phyloP scores from a whole-genome alignment of 2,797 vertebrate species.

The Chromobotia macracanthus region DNA sequence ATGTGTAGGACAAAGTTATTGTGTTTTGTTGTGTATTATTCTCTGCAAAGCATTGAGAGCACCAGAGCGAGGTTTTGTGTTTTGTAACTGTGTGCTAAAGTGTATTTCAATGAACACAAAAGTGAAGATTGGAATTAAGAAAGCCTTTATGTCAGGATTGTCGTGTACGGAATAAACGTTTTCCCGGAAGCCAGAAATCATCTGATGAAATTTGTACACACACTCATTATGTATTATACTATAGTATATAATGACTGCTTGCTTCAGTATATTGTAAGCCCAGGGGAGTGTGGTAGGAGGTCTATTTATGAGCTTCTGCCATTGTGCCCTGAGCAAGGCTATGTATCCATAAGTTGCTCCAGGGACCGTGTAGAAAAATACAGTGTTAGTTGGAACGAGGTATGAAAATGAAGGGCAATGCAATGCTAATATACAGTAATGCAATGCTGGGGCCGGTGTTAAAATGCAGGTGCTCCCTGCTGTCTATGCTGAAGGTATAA shows the following conservation, averaged over 20 bases:
- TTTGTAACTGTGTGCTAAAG: neutral
- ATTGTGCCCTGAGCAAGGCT: conserved; percentile 3
- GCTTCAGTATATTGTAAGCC: neutral
- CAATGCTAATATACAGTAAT: neutral
- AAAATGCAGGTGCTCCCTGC: neutral
- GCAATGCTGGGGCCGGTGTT: neutral
- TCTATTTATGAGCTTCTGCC: conserved; percentile 6
- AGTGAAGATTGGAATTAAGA: conserved; percentile 23
- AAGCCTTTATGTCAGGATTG: conserved; percentile 5
- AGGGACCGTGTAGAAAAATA: neutral
- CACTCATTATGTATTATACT: neutral
- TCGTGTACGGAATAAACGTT: neutral
- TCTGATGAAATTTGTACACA: too few relatives aligned
- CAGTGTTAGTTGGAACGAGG: neutral
- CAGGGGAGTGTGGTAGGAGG: neutral
- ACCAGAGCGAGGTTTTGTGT: conserved; percentile 1
- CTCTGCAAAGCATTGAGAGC: conserved; percentile 1
- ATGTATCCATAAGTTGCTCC: neutral
- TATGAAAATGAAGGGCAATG: neutral
- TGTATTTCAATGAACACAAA: neutral
- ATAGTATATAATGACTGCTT: neutral
- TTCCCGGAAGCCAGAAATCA: neutral
- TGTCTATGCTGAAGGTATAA: neutral
- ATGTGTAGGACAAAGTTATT: conserved; percentile 6
- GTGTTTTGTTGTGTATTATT: neutral